These are phyloP conservation scores for Petrocephalus zakoni DNA, from an alignment of 2,113 vertebrate species.

Conservation along the genomic window DNA sequence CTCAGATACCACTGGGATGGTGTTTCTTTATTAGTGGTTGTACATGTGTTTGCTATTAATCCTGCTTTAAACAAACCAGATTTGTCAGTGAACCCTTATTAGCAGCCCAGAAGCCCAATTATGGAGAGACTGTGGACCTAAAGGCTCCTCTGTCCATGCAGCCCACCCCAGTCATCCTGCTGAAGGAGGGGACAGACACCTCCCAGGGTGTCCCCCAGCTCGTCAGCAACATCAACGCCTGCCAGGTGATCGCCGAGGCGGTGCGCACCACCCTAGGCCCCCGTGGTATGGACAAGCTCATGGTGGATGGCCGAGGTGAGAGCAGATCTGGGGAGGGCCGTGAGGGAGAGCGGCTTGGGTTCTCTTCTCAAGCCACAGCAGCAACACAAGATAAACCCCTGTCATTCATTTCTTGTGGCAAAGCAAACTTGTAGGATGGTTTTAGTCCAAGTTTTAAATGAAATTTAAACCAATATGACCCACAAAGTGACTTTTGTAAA, in stretches of 20 bases:
- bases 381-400: not conserved
- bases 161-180: constrained; percentile 87
- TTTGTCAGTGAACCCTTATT: not conserved
- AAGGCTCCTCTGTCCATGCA: constrained; percentile 37
- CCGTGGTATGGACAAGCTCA: constrained; percentile 97
- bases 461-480: too few relatives aligned
- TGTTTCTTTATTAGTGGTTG: not conserved
- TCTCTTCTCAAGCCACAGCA: not conserved
- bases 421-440: not conserved
- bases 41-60: not conserved
- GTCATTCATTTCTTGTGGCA: not conserved
- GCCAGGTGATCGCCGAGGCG: constrained; percentile 92
- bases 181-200: constrained; percentile 94
- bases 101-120: not conserved
- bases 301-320: constrained; percentile 85
- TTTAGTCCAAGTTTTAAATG: not conserved
- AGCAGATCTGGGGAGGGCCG: not conserved
- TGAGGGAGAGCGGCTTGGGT: not conserved
- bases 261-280: constrained; percentile 93
- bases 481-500: not conserved
- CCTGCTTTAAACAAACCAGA: not conserved
- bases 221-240: constrained; percentile 95
- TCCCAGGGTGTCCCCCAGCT: constrained; percentile 94
- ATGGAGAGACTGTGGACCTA: not conserved
- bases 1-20: not conserved